phyloP scores from a whole-genome alignment of 2,797 vertebrate genomes.

The Silurus aristotelis region DNA sequence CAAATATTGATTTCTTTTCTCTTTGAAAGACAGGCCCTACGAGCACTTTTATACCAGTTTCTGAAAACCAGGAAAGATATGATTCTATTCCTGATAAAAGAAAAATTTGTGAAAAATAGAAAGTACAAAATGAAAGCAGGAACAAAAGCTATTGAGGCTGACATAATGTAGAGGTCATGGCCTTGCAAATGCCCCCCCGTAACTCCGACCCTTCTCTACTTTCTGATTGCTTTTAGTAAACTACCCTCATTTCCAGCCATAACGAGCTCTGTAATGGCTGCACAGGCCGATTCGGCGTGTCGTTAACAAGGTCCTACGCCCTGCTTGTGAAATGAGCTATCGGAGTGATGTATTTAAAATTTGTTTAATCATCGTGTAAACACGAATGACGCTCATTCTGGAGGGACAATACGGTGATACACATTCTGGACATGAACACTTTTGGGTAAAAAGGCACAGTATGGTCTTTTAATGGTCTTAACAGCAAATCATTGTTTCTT shows the following conservation, averaged over 20 bases:
- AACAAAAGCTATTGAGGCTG: background rate
- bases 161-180: background rate
- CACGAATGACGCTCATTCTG: background rate
- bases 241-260: background rate
- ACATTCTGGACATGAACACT: too few species aligned
- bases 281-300: background rate
- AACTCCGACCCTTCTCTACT: background rate
- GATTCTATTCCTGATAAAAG: background rate
- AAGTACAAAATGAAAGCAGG: background rate
- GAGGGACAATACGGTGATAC: too few species aligned
- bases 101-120: background rate
- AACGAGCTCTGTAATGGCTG: constrained; percentile 15
- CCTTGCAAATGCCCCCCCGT: background rate
- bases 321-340: background rate
- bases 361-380: background rate
- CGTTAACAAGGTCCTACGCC: background rate
- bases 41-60: background rate
- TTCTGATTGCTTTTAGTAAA: constrained; percentile 18
- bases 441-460: too few species aligned
- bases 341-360: background rate
- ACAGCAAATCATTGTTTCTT: too few species aligned
- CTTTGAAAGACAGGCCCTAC: background rate
- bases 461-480: too few species aligned
- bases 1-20: background rate
- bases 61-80: background rate